A percentile compares a stretch with the other conserved stretches of the same genome.
Conservation (phyloP, 1,140 invertebrate species). For the Acyrthosiphon pisum region DNA sequence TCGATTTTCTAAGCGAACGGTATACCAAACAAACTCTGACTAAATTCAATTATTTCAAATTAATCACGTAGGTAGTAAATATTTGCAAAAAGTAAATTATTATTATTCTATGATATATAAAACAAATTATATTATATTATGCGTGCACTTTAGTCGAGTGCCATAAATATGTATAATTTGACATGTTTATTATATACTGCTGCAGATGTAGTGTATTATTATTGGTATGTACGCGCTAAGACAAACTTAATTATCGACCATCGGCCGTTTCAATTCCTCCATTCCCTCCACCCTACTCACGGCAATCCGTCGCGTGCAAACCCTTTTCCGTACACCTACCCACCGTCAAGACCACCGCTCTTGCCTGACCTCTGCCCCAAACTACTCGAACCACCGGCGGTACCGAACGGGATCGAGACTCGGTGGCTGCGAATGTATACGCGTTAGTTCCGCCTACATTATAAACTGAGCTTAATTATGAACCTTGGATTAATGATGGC, state of each 20-base stretch:
- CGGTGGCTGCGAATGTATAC: neutral
- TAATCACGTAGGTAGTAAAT: neutral
- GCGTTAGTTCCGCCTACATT: slow-evolving; percentile 43
- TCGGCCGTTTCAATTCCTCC: neutral
- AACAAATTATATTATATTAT: neutral
- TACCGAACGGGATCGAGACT: neutral
- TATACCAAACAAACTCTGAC: neutral
- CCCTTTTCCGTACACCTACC: neutral
- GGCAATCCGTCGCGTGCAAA: neutral
- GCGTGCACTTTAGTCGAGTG: neutral
- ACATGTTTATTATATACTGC: neutral
- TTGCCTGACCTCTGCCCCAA: neutral
- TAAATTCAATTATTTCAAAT: neutral
- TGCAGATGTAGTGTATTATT: neutral
- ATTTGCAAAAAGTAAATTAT: neutral
- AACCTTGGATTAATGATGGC: slow-evolving; percentile 49
- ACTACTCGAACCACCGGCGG: neutral
- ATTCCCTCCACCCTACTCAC: neutral
- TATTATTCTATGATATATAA: neutral
- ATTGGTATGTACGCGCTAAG: neutral
- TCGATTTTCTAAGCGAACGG: neutral
- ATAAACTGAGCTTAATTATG: slow-evolving; percentile 49
- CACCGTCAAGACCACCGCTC: neutral
- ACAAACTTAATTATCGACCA: slow-evolving; percentile 47
- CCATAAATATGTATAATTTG: neutral